Percentiles rank a stretch among this genome's conserved stretches.
Conservation (phyloP, 2,113 vertebrate species). For the Ailuropoda melanoleuca region DNA sequence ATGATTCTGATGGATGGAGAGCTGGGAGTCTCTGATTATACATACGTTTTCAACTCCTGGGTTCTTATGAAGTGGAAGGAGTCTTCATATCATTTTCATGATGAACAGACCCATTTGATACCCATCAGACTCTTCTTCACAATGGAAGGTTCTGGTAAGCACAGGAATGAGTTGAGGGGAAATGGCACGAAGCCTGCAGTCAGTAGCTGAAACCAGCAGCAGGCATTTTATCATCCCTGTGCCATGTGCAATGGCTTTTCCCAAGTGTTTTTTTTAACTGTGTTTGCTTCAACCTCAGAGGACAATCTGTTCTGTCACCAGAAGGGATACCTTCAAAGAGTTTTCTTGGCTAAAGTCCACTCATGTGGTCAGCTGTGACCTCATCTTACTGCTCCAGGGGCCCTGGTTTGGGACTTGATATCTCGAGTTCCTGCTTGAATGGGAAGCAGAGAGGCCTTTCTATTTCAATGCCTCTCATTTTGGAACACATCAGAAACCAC, state of each 20-base stretch:
- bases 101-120: not conserved
- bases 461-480: constrained; percentile 57
- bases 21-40: not conserved
- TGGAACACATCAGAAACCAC: constrained; percentile 60
- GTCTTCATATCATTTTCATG: not conserved
- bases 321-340: constrained; percentile 64
- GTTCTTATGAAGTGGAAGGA: not conserved
- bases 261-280: not conserved
- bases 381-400: constrained; percentile 60
- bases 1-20: not conserved
- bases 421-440: constrained; percentile 19
- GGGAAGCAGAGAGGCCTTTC: constrained; percentile 57
- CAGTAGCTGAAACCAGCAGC: constrained; percentile 25
- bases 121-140: not conserved
- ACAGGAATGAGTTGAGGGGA: constrained; percentile 13
- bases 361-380: constrained; percentile 39
- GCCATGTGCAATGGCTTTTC: not conserved
- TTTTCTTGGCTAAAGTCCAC: constrained; percentile 28
- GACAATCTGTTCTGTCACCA: constrained; percentile 62
- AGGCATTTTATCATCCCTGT: not conserved
- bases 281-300: constrained; percentile 58
- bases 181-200: not conserved
- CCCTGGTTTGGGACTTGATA: constrained; percentile 49
- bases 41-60: not conserved
- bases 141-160: not conserved